Percentiles rank a stretch among this genome's conserved stretches.
Conservation (phyloP, 2,797 vertebrate species). For the Brachymystax lenok region DNA sequence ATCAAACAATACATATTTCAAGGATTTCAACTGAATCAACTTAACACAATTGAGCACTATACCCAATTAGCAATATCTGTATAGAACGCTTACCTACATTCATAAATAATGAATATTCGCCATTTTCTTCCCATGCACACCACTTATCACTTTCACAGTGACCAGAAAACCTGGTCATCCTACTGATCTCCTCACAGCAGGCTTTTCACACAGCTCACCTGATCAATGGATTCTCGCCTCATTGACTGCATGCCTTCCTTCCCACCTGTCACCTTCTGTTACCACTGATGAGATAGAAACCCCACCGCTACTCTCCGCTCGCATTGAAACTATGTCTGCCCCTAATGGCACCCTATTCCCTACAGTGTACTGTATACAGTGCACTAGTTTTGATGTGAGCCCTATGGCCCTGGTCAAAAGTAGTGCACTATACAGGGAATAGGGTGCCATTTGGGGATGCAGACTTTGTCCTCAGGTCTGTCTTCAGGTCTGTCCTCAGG, state of each 20-base stretch:
- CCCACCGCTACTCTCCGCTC: constrained; percentile 10
- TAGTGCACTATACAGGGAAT: neutral
- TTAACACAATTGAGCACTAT: neutral
- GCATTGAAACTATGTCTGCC: neutral
- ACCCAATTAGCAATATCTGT: neutral
- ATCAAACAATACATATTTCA: too few relatives aligned
- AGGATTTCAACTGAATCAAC: too few relatives aligned
- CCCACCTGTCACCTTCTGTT: constrained; percentile 46
- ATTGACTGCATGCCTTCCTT: constrained; percentile 26
- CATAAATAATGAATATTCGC: too few relatives aligned
- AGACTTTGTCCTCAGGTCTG: constrained; percentile 17
- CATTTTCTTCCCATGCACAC: neutral
- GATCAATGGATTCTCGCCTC: constrained; percentile 52
- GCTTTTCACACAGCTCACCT: constrained; percentile 41
- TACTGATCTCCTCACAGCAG: constrained; percentile 8
- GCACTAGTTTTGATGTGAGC: neutral
- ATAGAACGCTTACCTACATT: neutral
- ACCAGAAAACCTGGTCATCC: neutral
- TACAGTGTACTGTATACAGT: neutral
- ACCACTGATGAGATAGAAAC: constrained; percentile 32
- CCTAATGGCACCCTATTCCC: neutral
- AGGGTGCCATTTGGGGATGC: neutral
- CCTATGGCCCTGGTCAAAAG: neutral
- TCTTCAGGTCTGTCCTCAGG: constrained; percentile 25
- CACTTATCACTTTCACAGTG: neutral